Percentiles rank a stretch among this genome's conserved stretches.
These are phyloP conservation scores for Netelia virgata DNA, from an alignment of 2,888 invertebrate genomes.

Conservation along the genomic window DNA sequence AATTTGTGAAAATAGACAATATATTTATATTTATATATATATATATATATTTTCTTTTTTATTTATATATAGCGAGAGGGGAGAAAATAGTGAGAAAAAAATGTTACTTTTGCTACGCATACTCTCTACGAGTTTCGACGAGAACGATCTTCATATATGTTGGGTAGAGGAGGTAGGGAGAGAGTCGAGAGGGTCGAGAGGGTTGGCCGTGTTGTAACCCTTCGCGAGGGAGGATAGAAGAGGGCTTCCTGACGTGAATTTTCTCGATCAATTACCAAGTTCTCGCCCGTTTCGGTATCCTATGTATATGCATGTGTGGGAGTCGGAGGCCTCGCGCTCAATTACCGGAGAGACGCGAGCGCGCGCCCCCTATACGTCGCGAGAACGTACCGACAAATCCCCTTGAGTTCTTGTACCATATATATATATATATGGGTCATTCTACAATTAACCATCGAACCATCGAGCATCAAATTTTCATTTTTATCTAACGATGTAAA, in stretches of 20 bases:
- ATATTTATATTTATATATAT: constrained; percentile 4
- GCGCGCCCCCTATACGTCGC: background rate
- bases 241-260: constrained; percentile 57
- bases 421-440: too few relatives aligned
- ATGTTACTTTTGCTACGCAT: constrained; percentile 53
- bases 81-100: constrained; percentile 25
- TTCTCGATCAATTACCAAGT: constrained; percentile 63
- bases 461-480: too few relatives aligned
- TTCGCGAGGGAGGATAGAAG: constrained; percentile 11
- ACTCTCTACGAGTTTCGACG: constrained; percentile 42
- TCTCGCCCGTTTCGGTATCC: constrained; percentile 10
- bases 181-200: background rate
- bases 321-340: constrained; percentile 58
- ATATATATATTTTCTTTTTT: background rate
- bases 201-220: background rate
- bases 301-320: constrained; percentile 8
- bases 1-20: background rate
- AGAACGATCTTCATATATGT: background rate
- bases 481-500: too few relatives aligned
- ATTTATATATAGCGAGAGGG: background rate
- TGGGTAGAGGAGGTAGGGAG: background rate
- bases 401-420: background rate
- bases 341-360: constrained; percentile 53
- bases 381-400: background rate
- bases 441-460: too few relatives aligned